Evolutionary conservation across 2,888 invertebrate species (phyloP).

Genomic region (Cryptophagus acutangulus): DNA sequence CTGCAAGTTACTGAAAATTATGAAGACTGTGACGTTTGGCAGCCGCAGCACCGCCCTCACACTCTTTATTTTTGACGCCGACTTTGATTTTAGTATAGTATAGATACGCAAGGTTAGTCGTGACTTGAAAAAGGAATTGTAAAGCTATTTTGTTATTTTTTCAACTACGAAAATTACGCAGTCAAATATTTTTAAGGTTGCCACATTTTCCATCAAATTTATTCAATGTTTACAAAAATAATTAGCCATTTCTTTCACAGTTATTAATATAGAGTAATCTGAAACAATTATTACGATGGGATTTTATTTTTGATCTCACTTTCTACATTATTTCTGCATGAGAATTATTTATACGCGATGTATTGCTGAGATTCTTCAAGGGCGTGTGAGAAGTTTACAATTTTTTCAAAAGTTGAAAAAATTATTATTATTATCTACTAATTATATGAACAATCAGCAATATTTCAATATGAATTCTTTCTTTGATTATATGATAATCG

Average conservation of each 20-base stretch:
- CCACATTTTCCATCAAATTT: neutral
- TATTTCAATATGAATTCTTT: too few relatives aligned
- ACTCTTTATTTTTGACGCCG: too few relatives aligned
- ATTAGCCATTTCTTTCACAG: neutral
- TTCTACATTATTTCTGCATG: slow-evolving; percentile 1
- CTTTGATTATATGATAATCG: too few relatives aligned
- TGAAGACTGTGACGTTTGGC: too few relatives aligned
- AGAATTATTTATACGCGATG: too few relatives aligned
- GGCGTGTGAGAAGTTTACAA: neutral
- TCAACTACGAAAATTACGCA: too few relatives aligned
- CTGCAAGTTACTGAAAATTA: neutral
- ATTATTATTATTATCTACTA: too few relatives aligned
- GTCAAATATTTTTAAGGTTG: neutral
- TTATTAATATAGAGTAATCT: neutral
- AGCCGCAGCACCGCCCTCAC: too few relatives aligned
- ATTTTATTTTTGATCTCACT: neutral
- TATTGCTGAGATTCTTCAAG: slow-evolving; percentile 2
- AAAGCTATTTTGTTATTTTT: too few relatives aligned
- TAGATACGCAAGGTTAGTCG: slow-evolving; percentile 1
- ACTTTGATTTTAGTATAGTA: too few relatives aligned
- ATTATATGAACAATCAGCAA: too few relatives aligned
- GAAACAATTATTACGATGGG: neutral
- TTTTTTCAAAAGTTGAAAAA: too few relatives aligned
- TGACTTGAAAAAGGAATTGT: neutral
- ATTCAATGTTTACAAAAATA: neutral